Percentiles rank a stretch among this genome's conserved stretches.
These are phyloP conservation scores for Rutilus rutilus DNA, from an alignment of 2,113 vertebrate genomes.

Conservation along the genomic window DNA sequence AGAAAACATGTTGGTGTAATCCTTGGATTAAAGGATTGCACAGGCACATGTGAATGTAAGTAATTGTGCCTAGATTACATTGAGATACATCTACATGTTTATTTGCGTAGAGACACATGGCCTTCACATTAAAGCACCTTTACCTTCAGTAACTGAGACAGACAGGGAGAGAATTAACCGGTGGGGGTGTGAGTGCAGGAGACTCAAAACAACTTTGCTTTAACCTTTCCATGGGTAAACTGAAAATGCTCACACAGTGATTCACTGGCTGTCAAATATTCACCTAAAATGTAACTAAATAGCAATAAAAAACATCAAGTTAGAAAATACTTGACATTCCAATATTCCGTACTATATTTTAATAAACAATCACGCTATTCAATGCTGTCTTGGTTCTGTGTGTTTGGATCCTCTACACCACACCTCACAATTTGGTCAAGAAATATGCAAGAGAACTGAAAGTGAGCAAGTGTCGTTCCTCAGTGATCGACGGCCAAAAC, in stretches of 20 bases:
- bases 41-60: constrained; percentile 66
- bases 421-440: no score
- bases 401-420: no score
- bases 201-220: neutral
- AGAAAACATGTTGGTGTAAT: constrained; percentile 73
- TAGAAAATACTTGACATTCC: neutral
- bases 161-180: constrained; percentile 49
- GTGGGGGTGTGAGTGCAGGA: neutral
- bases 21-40: constrained; percentile 73
- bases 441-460: no score
- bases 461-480: no score
- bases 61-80: constrained; percentile 71
- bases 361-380: neutral
- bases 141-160: neutral
- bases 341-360: neutral
- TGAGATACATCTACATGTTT: constrained; percentile 53
- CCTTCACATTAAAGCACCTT: neutral
- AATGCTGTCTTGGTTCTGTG: no score
- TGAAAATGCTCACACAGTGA: neutral
- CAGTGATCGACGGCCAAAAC: no score
- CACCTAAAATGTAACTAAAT: neutral
- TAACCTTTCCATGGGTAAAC: neutral
- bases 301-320: neutral
- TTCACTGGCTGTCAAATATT: neutral
- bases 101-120: neutral